Evolutionary conservation across 2,888 invertebrate species (phyloP).

Genomic region (Argyresthia goedartella): DNA sequence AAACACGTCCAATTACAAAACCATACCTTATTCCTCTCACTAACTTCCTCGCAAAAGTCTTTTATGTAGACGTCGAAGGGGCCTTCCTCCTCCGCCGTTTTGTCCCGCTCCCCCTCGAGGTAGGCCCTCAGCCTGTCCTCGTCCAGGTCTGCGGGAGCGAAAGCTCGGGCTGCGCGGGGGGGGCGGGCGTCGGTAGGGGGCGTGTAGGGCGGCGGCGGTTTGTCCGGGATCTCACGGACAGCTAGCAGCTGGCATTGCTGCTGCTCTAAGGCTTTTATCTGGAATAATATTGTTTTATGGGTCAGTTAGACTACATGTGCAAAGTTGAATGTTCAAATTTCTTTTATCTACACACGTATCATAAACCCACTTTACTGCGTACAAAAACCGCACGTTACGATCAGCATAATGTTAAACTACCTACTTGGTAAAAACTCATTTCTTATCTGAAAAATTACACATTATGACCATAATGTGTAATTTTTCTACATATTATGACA

Average conservation of each 20-base stretch:
- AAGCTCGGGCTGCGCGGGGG: not conserved
- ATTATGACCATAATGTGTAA: too few relatives aligned
- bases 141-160: slow-evolving; percentile 3
- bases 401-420: too few relatives aligned
- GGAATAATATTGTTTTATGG: too few relatives aligned
- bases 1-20: too few relatives aligned
- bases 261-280: slow-evolving; percentile 61
- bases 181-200: slow-evolving; percentile 27
- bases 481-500: too few relatives aligned
- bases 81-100: slow-evolving; percentile 9
- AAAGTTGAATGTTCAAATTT: too few relatives aligned
- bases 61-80: slow-evolving; percentile 39
- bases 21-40: slow-evolving; percentile 20
- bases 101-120: not conserved
- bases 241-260: slow-evolving; percentile 50
- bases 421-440: too few relatives aligned
- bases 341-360: too few relatives aligned
- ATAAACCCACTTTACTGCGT: too few relatives aligned
- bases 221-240: slow-evolving; percentile 59
- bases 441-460: too few relatives aligned
- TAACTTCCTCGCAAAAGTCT: slow-evolving; percentile 43
- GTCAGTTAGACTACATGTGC: too few relatives aligned
- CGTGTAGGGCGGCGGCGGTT: slow-evolving; percentile 60
- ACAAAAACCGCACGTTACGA: too few relatives aligned
- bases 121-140: not conserved